Conservation (phyloP, 1,140 invertebrate genomes). For the Copidosoma floridanum region DNA sequence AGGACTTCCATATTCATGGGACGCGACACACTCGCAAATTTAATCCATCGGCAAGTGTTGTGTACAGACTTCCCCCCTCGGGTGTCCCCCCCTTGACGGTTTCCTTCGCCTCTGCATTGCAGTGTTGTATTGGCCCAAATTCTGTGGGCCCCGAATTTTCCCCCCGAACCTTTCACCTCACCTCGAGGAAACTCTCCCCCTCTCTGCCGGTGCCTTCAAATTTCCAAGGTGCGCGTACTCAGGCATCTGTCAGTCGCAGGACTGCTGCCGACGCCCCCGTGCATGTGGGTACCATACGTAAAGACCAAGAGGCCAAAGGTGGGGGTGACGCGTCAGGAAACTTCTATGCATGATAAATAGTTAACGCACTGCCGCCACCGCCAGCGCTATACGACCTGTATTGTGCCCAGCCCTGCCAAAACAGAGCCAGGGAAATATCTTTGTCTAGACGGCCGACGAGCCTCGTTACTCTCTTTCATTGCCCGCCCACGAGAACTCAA, state of each 20-base stretch:
- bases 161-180: not conserved
- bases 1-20: constrained; percentile 53
- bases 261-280: constrained; percentile 4
- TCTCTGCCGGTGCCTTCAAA: constrained; percentile 3
- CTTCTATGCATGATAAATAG: not conserved
- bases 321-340: not conserved
- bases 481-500: too few species aligned
- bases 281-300: not conserved
- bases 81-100: not conserved
- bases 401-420: too few species aligned
- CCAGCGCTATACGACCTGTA: too few species aligned
- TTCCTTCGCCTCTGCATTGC: constrained; percentile 2
- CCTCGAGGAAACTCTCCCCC: constrained; percentile 28
- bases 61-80: constrained; percentile 28
- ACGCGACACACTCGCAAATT: constrained; percentile 50
- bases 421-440: too few species aligned
- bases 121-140: too few species aligned
- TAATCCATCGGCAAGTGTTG: constrained; percentile 42
- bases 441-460: too few species aligned
- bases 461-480: too few species aligned
- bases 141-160: too few species aligned
- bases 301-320: not conserved
- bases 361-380: too few species aligned
- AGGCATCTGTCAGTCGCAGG: constrained; percentile 19
- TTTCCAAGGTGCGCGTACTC: constrained; percentile 16